Percentiles rank a stretch among this genome's conserved stretches.
phyloP scores from a whole-genome alignment of 2,888 invertebrate species.

The Diarsia dahlii region DNA sequence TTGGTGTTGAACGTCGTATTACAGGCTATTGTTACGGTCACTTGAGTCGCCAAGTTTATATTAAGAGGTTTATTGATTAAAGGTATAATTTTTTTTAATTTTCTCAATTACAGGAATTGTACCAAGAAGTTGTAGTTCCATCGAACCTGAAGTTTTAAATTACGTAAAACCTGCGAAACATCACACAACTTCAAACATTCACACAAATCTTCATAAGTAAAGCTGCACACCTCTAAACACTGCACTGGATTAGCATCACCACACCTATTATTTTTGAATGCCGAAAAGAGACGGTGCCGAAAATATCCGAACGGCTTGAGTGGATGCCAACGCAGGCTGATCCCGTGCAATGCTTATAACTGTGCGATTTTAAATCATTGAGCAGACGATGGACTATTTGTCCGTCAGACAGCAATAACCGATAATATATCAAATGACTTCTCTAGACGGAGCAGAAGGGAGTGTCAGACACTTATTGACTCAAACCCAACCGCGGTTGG shows the following conservation, averaged over 20 bases:
- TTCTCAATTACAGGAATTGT: background rate
- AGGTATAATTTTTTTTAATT: background rate
- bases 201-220: background rate
- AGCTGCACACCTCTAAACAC: background rate
- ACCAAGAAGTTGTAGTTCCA: background rate
- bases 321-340: background rate
- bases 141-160: background rate
- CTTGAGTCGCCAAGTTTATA: background rate
- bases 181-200: background rate
- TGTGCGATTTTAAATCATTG: background rate
- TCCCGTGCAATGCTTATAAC: background rate
- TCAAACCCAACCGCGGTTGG: no score
- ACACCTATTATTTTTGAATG: background rate
- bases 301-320: background rate
- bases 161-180: background rate
- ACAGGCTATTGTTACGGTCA: background rate
- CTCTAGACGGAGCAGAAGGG: no score
- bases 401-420: no score
- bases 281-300: background rate
- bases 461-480: no score
- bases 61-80: background rate
- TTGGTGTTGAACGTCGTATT: conserved; percentile 25
- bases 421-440: no score
- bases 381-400: background rate
- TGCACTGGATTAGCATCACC: background rate